Base-by-base conservation (phyloP, 2,888 invertebrate species). In the Agriopis marginaria region DNA sequence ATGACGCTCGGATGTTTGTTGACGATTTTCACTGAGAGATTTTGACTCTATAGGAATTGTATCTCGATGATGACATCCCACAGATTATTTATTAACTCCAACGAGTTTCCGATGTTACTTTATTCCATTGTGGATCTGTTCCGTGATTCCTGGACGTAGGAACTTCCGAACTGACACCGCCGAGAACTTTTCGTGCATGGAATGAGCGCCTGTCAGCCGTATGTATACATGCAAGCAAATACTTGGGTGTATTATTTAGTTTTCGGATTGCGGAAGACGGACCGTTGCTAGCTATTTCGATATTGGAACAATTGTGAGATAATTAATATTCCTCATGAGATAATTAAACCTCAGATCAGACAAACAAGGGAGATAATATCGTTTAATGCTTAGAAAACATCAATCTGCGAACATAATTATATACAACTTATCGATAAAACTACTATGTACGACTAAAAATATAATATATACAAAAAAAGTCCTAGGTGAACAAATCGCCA, bases 41-140 rank as follows among this genome's bases (percentile, higher is more conserved):
- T 23, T 23, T 23, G n/a, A 23, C 17, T 23, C 17, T 23, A 23
- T 1, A 23, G 17, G 17, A 23, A 23, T 23, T 23, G 0, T 23
- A 23, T 23, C 17, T 23, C 2, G 17, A 23, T 23, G 17, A 91
- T 91, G 92, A 92, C 93, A 91, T 87, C 91, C 89, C 80, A 79
- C 89, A 47, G 88, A 93, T 93, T 93, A 94, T 93, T 93, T 93
- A 94, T 93, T 93, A 93, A 93, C 91, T 90, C 89, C 91, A 93
- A 93, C 93, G 87, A 93, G 93, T 91, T 90, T 93, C 92, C 92
- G 92, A 93, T 92, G 92, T 91, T 92, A 91, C 92, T 92, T 91
- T 92, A 93, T 93, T 90, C 92, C 87, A 93, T 93, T 93, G 93
- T 92, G 89, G 84, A 89, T 89, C 90, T 89, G 89, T 88, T 90